These are phyloP conservation scores for Ictidomys tridecemlineatus DNA, from an alignment of 2,113 vertebrate genomes.

Conservation along the genomic window DNA sequence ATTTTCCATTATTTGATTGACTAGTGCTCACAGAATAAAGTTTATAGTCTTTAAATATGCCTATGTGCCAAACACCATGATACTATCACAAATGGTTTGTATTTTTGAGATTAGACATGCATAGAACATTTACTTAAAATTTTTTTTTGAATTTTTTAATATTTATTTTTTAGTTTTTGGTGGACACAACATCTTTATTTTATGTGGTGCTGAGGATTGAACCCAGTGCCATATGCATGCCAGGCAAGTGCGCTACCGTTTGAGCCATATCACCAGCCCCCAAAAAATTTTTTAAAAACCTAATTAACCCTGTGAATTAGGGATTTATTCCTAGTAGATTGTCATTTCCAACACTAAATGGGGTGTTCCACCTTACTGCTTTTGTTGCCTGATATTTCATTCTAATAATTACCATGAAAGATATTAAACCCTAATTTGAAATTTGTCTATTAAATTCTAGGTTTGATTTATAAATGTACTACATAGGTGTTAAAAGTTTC, in stretches of 20 bases:
- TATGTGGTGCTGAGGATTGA: no score
- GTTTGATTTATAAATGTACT: background rate
- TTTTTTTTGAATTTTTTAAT: no score
- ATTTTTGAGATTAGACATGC: background rate
- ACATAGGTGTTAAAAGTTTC: background rate
- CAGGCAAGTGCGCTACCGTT: rapidly evolving
- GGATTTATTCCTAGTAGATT: background rate
- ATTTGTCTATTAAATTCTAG: background rate
- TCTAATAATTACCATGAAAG: background rate
- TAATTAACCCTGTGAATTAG: background rate
- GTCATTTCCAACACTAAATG: background rate
- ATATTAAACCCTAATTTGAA: background rate
- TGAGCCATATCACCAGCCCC: no score
- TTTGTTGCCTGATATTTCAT: background rate
- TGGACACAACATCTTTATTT: no score
- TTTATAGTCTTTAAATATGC: background rate
- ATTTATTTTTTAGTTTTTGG: no score
- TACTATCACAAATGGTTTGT: background rate
- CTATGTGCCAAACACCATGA: background rate
- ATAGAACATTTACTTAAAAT: background rate
- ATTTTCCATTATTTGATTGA: background rate
- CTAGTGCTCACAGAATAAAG: background rate
- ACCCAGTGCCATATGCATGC: no score
- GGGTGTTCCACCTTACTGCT: background rate
- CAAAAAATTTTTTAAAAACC: background rate